These are phyloP conservation scores for Pseudochaenichthys georgianus DNA, from an alignment of 2,797 vertebrate genomes.

Conservation along the genomic window DNA sequence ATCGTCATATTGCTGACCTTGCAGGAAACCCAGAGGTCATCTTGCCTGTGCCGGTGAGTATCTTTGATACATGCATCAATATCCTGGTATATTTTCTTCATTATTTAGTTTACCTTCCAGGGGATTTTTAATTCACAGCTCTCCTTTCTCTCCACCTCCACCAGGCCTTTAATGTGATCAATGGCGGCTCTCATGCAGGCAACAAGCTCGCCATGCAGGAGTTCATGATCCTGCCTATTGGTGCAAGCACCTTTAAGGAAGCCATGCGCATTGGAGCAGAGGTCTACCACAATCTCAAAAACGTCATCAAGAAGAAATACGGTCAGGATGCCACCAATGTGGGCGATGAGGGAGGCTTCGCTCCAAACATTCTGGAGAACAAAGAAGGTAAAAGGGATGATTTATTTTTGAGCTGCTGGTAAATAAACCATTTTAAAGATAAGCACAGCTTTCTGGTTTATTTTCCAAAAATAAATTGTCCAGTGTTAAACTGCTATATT, in stretches of 20 bases:
- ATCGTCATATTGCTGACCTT: conserved; percentile 95
- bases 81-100: background rate
- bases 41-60: conserved; percentile 94
- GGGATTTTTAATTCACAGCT: conserved; percentile 4
- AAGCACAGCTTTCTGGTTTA: background rate
- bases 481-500: background rate
- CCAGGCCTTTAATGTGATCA: conserved; percentile 97
- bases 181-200: conserved; percentile 95
- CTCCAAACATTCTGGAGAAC: conserved; percentile 97
- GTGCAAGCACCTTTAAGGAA: conserved; percentile 91
- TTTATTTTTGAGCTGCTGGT: background rate
- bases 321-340: conserved; percentile 97
- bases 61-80: background rate
- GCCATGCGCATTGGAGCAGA: conserved; percentile 96
- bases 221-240: conserved; percentile 97
- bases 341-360: conserved; percentile 96
- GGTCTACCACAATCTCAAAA: conserved; percentile 98
- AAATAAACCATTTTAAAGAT: background rate
- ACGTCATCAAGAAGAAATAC: conserved; percentile 96
- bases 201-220: conserved; percentile 99
- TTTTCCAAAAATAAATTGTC: background rate
- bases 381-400: conserved; percentile 87
- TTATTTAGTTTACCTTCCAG: background rate
- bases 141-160: background rate
- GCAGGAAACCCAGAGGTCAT: conserved; percentile 93